These are phyloP conservation scores for Bradypodion ventrale DNA, from an alignment of 2,797 vertebrate genomes.

Conservation along the genomic window DNA sequence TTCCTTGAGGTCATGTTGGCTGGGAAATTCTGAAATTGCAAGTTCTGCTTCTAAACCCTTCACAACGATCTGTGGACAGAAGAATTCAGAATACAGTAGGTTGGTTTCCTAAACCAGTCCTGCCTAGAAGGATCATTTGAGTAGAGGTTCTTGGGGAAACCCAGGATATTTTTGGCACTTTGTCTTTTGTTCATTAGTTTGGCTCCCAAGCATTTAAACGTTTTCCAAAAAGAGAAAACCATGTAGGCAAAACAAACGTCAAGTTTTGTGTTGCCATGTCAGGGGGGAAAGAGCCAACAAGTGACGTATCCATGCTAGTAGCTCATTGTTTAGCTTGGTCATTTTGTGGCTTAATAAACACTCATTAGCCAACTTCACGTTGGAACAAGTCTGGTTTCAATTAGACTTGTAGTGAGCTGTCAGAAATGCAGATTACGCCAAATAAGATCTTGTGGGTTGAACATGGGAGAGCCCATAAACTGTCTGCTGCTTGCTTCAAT, in stretches of 20 bases:
- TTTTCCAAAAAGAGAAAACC: not conserved
- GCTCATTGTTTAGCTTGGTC: conserved; percentile 56
- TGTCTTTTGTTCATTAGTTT: fast-evolving
- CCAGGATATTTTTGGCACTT: not conserved
- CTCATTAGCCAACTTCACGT: conserved; percentile 56
- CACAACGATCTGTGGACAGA: not conserved
- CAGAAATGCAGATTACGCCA: conserved; percentile 60
- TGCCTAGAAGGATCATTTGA: not conserved
- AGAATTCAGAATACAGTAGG: not conserved
- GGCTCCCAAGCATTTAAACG: fast-evolving
- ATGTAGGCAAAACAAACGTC: conserved; percentile 41
- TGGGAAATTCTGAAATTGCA: not conserved
- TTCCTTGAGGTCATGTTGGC: not conserved
- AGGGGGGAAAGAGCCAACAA: not conserved
- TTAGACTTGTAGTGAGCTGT: conserved; percentile 65
- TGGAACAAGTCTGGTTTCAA: conserved; percentile 70
- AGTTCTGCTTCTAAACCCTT: no score
- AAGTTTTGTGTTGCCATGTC: conserved; percentile 48
- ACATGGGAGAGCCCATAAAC: conserved; percentile 63
- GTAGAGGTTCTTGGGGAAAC: not conserved
- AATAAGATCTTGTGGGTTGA: conserved; percentile 70
- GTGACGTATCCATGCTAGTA: conserved; percentile 18
- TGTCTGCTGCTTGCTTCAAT: conserved; percentile 68
- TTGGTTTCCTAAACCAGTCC: not conserved
- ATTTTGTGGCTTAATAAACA: conserved; percentile 51